Evolutionary conservation across 2,113 vertebrate species (phyloP).

Genomic region (Phylloscopus trochiloides): DNA sequence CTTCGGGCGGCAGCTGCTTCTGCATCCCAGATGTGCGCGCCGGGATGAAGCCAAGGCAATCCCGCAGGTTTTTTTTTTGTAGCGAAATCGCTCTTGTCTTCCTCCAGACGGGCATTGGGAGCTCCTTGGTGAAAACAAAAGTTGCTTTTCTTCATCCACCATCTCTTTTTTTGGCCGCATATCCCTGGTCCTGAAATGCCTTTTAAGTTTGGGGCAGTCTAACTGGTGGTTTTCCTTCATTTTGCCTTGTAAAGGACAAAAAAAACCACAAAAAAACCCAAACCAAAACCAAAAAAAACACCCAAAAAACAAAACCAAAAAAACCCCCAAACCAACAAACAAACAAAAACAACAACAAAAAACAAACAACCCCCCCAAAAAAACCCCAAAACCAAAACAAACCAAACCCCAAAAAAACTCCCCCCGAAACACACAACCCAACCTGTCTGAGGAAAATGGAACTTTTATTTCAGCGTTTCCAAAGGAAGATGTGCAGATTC

Average conservation of each 20-base stretch:
- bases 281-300: too few species aligned
- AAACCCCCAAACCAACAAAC: too few species aligned
- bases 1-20: neutral
- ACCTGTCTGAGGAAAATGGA: neutral
- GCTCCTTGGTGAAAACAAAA: neutral
- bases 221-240: neutral
- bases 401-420: too few species aligned
- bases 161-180: rapidly evolving
- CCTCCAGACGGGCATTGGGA: rapidly evolving
- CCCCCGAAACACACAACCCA: too few species aligned
- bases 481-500: neutral
- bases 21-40: neutral
- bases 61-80: neutral
- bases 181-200: neutral
- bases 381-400: too few species aligned
- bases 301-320: too few species aligned
- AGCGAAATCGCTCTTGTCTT: neutral
- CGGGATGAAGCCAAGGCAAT: neutral
- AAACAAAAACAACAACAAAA: too few species aligned
- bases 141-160: neutral
- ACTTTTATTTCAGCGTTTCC: neutral
- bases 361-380: too few species aligned
- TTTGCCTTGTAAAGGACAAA: neutral
- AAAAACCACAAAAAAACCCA: neutral
- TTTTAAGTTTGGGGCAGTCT: neutral